These are phyloP conservation scores for Gryllus longicercus DNA, from an alignment of 2,888 invertebrate genomes.

Conservation along the genomic window DNA sequence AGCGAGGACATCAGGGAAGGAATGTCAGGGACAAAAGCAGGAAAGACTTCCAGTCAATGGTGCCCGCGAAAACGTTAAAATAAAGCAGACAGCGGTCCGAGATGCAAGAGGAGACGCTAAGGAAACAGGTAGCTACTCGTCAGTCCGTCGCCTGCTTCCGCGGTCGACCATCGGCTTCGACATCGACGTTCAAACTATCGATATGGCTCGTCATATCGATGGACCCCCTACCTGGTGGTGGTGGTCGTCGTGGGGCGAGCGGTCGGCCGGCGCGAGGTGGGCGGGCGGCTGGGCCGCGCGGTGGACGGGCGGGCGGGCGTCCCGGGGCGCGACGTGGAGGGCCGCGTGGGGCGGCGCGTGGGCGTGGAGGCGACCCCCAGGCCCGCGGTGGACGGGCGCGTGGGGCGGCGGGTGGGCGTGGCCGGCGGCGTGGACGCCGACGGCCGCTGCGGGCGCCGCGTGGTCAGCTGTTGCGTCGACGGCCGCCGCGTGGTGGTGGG, in stretches of 20 bases:
- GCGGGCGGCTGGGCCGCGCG: slow-evolving; percentile 36
- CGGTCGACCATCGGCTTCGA: slow-evolving; percentile 36
- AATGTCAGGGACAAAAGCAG: no score
- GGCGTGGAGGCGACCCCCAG: slow-evolving; percentile 40
- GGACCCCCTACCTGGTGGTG: slow-evolving; percentile 40
- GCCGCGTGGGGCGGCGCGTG: slow-evolving; percentile 40
- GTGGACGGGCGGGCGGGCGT: not conserved
- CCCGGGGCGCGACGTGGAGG: slow-evolving; percentile 25
- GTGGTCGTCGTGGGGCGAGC: slow-evolving; percentile 42
- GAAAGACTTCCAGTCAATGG: no score
- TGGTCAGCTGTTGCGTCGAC: not conserved
- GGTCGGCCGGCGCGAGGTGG: slow-evolving; percentile 39
- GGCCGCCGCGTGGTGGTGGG: slow-evolving; percentile 21
- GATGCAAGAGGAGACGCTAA: not conserved
- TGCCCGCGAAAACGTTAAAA: no score
- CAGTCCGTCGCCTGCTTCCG: slow-evolving; percentile 29
- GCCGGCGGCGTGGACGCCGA: not conserved
- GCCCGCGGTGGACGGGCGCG: slow-evolving; percentile 45
- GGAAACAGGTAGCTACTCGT: slow-evolving; percentile 25
- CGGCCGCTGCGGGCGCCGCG: not conserved
- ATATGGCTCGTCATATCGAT: slow-evolving; percentile 17
- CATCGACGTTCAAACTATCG: not conserved
- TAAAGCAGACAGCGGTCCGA: no score
- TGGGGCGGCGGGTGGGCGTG: slow-evolving; percentile 12
- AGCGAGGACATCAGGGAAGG: no score